Evolutionary conservation across 2,113 vertebrate genomes (phyloP).

Genomic region (Pteronura brasiliensis): DNA sequence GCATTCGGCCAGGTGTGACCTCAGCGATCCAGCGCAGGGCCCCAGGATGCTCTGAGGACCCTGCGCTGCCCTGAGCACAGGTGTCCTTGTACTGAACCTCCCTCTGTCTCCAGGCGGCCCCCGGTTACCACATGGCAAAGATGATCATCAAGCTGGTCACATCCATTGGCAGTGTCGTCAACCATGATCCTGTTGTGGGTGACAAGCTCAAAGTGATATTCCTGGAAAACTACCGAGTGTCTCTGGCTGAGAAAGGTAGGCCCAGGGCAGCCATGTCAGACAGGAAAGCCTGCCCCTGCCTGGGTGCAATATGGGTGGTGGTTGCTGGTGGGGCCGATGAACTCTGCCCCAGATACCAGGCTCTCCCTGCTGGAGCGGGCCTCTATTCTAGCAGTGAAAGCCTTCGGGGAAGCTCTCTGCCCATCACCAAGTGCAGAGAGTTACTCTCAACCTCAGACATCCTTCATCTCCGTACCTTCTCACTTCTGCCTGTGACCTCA

Average conservation of each 20-base stretch:
- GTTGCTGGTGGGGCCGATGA: not conserved
- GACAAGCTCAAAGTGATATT: slow-evolving; percentile 91
- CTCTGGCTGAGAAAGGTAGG: slow-evolving; percentile 91
- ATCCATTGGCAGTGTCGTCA: slow-evolving; percentile 86
- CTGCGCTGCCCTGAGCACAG: not conserved
- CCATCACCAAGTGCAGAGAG: not conserved
- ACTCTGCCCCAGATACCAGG: not conserved
- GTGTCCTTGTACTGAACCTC: not conserved
- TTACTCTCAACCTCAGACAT: not conserved
- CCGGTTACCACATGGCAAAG: slow-evolving; percentile 95
- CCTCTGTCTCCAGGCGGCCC: slow-evolving; percentile 85
- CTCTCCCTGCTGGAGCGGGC: not conserved
- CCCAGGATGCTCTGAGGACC: accelerated
- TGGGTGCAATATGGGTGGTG: accelerated
- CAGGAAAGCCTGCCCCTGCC: not conserved
- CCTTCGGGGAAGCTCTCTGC: not conserved
- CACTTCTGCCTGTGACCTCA: not conserved
- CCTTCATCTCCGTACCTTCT: not conserved
- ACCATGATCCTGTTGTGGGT: slow-evolving; percentile 89
- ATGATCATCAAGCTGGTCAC: slow-evolving; percentile 94
- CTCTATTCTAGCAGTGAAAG: not conserved
- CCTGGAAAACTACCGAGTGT: slow-evolving; percentile 93
- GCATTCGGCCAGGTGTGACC: accelerated
- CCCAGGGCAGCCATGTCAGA: not conserved
- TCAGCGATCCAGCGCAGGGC: not conserved